Conservation (phyloP, 2,797 vertebrate species). For the Distichodus sexfasciatus region DNA sequence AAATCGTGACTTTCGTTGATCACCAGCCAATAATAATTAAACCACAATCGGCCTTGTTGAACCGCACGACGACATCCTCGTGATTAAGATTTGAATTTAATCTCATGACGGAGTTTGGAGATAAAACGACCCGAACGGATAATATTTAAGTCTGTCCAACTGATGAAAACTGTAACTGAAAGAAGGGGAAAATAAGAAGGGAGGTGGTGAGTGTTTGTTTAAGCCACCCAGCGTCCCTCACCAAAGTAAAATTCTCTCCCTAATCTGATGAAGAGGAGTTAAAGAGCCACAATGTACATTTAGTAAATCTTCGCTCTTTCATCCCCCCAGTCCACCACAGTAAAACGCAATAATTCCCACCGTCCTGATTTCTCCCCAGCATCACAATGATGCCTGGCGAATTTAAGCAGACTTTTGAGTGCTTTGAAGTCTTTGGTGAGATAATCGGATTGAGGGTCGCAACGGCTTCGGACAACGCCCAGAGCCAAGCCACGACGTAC, state of each 20-base stretch:
- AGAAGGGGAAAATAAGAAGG: background rate
- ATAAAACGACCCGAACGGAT: background rate
- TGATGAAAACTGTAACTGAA: background rate
- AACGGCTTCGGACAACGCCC: background rate
- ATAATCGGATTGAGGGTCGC: constrained; percentile 30
- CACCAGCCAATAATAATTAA: background rate
- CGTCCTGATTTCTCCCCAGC: background rate
- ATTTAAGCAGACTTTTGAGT: constrained; percentile 2
- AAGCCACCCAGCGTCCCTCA: background rate
- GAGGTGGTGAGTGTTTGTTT: background rate
- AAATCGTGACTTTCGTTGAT: background rate
- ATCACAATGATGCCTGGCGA: constrained; percentile 5
- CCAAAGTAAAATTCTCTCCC: background rate
- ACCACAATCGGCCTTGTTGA: background rate
- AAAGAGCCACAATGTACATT: constrained; percentile 18
- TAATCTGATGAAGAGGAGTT: constrained; percentile 4
- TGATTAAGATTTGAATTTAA: background rate
- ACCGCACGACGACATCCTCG: background rate
- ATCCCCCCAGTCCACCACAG: background rate
- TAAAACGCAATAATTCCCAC: background rate
- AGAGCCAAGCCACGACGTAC: background rate
- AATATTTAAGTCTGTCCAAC: background rate
- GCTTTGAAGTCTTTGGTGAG: constrained; percentile 22
- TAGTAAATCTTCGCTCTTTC: background rate
- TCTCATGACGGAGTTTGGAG: background rate